Evolutionary conservation across 2,888 invertebrate species (phyloP).

Genomic region (Sthenelais limicola): DNA sequence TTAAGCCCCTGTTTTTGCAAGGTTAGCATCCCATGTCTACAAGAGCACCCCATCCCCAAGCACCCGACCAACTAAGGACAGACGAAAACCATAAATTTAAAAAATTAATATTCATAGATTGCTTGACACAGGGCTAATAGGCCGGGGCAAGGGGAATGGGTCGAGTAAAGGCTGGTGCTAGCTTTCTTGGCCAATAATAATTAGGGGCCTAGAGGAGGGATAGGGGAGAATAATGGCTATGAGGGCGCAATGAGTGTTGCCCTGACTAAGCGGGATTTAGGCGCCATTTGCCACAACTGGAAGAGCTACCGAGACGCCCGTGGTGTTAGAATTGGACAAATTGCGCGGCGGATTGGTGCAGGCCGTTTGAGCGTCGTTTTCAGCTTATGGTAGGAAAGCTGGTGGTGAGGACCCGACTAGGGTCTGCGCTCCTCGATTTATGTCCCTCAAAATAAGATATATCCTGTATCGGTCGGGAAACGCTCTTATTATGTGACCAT

Average conservation of each 20-base stretch:
- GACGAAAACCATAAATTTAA: constrained; percentile 36
- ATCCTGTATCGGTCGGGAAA: too few relatives aligned
- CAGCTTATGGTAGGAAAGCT: constrained; percentile 33
- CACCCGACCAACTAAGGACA: constrained; percentile 13
- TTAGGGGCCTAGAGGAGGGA: background rate
- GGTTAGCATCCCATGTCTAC: constrained; percentile 1
- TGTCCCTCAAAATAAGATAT: too few relatives aligned
- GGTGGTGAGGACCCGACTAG: too few relatives aligned
- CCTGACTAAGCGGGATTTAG: constrained; percentile 33
- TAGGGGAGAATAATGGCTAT: constrained; percentile 32
- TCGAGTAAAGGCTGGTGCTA: constrained; percentile 18
- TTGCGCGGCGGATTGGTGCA: constrained; percentile 27
- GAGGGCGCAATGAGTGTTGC: constrained; percentile 17
- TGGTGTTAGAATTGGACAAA: constrained; percentile 30
- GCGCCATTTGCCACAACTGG: constrained; percentile 30
- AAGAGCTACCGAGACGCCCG: constrained; percentile 30
- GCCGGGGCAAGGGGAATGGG: constrained; percentile 23
- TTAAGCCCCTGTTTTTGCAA: background rate
- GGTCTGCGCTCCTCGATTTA: too few relatives aligned
- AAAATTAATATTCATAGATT: constrained; percentile 39
- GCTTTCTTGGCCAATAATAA: constrained; percentile 21
- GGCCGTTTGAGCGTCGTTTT: constrained; percentile 22
- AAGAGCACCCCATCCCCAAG: background rate
- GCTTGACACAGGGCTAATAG: constrained; percentile 39
- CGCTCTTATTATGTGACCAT: too few relatives aligned